Evolutionary conservation across 1,140 invertebrate species (phyloP).

Genomic region (Drosophila bipectinata): DNA sequence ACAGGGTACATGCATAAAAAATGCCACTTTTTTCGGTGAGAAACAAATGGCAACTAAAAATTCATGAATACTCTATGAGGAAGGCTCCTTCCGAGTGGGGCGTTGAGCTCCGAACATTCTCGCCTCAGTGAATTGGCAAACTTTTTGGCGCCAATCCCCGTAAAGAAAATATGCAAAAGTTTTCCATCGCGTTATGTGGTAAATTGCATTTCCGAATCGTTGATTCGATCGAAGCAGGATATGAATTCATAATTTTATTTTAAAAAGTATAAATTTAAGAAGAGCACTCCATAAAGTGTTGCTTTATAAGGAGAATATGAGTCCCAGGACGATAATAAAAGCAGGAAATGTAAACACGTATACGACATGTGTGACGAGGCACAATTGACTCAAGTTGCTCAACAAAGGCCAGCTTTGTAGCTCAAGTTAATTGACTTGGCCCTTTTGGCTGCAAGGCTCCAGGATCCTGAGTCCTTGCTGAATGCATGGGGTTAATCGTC

Average conservation of each 20-base stretch:
- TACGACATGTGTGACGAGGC: constrained; percentile 58
- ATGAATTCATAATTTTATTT: constrained; percentile 51
- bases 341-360: constrained; percentile 58
- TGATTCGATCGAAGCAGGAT: constrained; percentile 18
- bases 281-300: constrained; percentile 6
- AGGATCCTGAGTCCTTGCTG: constrained; percentile 14
- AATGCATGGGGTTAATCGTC: constrained; percentile 60
- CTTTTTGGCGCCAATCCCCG: constrained; percentile 50
- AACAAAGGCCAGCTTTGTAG: constrained; percentile 25
- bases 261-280: not conserved
- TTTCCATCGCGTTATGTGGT: constrained; percentile 27
- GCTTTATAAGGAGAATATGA: constrained; percentile 21
- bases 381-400: constrained; percentile 41
- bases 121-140: constrained; percentile 38
- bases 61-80: constrained; percentile 52
- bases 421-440: constrained; percentile 65
- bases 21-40: constrained; percentile 3
- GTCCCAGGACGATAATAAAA: constrained; percentile 57
- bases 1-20: constrained; percentile 11
- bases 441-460: constrained; percentile 8
- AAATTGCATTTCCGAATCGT: constrained; percentile 51
- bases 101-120: constrained; percentile 1
- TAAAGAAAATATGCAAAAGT: constrained; percentile 42
- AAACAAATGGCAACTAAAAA: constrained; percentile 38
- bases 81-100: constrained; percentile 10